These are phyloP conservation scores for Orientallactaga bullata DNA, from an alignment of 2,113 vertebrate genomes.

Conservation along the genomic window DNA sequence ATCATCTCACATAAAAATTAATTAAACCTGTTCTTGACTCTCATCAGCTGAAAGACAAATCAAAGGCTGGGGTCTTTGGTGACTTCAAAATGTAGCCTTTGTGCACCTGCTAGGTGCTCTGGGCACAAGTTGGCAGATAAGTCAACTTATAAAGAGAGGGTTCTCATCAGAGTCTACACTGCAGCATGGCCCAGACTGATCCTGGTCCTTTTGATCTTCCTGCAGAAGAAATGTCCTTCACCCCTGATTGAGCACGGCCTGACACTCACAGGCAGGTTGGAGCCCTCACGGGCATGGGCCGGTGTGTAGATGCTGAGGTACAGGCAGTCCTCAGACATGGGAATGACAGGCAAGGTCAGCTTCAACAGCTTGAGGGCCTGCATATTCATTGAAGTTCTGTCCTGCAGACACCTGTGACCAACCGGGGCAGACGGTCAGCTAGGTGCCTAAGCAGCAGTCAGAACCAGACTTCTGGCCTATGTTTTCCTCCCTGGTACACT, in stretches of 20 bases:
- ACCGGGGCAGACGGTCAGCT: neutral
- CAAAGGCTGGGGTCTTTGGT: neutral
- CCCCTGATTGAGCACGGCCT: too few relatives aligned
- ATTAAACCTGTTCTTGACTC: neutral
- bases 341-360: neutral
- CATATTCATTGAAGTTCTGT: accelerated
- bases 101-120: neutral
- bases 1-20: neutral
- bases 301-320: slow-evolving; percentile 84
- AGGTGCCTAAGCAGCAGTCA: too few relatives aligned
- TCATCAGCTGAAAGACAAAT: neutral
- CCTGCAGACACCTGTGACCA: slow-evolving; percentile 67
- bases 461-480: neutral
- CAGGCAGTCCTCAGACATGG: slow-evolving; percentile 84
- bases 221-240: neutral
- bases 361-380: neutral
- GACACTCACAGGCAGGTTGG: slow-evolving; percentile 81
- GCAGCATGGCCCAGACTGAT: neutral
- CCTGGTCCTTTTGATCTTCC: neutral
- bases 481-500: neutral
- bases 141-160: neutral
- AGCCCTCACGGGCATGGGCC: neutral
- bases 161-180: neutral
- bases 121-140: neutral
- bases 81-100: neutral